Evolutionary conservation across 1,140 invertebrate species (phyloP).

Genomic region (Achatina immaculata): DNA sequence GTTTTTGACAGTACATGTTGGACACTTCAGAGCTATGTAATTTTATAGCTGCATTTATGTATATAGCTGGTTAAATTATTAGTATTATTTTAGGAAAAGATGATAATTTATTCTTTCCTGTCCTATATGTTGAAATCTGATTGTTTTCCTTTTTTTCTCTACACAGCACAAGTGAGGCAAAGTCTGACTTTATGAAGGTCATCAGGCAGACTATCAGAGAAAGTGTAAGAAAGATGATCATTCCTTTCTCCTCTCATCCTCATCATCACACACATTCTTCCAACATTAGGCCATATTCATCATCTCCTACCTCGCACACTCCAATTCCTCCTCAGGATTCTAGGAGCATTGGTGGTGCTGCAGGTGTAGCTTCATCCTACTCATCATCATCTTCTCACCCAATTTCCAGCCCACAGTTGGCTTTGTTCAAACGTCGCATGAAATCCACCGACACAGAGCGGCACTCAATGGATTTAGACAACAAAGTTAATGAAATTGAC

Average conservation of each 20-base stretch:
- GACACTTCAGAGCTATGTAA: no score
- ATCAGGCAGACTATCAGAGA: conserved; percentile 96
- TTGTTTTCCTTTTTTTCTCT: background rate
- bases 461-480: conserved; percentile 89
- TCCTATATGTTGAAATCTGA: no score
- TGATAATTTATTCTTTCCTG: no score
- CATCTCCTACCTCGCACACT: conserved; percentile 10
- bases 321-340: background rate
- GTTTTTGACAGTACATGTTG: no score
- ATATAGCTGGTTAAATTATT: no score
- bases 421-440: conserved; percentile 76
- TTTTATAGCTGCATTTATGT: no score
- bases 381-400: background rate
- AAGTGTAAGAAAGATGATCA: conserved; percentile 66
- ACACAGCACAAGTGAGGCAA: conserved; percentile 90
- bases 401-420: conserved; percentile 68
- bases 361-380: conserved; percentile 3
- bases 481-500: conserved; percentile 60
- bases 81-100: no score
- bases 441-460: conserved; percentile 77
- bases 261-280: conserved; percentile 4
- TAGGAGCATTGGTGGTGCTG: background rate
- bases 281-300: background rate
- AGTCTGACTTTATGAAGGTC: conserved; percentile 95
- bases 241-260: conserved; percentile 25